These are phyloP conservation scores for Nettapus auritus DNA, from an alignment of 2,113 vertebrate genomes.

Conservation along the genomic window DNA sequence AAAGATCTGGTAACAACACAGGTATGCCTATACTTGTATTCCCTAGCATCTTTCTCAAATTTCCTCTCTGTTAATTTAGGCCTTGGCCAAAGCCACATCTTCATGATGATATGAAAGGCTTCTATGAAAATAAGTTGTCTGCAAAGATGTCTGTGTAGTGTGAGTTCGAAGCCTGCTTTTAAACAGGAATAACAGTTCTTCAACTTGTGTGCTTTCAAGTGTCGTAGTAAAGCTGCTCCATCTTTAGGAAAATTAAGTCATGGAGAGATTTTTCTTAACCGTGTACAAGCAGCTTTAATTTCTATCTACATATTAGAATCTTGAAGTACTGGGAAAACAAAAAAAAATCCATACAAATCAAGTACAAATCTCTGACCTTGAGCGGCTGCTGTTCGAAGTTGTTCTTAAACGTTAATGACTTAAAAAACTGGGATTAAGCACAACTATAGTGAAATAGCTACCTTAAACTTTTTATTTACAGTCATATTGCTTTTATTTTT, in stretches of 20 bases:
- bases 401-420: not conserved
- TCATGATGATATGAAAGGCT: not conserved
- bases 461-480: conserved; percentile 47
- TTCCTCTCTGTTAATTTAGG: not conserved
- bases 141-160: not conserved
- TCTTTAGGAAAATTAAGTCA: not conserved
- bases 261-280: not conserved
- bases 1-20: not conserved
- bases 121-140: not conserved
- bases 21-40: not conserved
- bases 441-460: not conserved
- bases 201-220: not conserved
- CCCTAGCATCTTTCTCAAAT: not conserved
- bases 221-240: too few species aligned
- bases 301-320: not conserved
- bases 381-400: not conserved
- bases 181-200: not conserved
- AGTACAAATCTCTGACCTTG: not conserved
- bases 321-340: not conserved
- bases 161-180: not conserved
- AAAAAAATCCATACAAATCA: not conserved
- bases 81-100: not conserved
- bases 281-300: not conserved
- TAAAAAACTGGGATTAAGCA: not conserved
- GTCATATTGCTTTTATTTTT: conserved; percentile 57